Percentiles rank a stretch among this genome's conserved stretches.
These are phyloP conservation scores for Hydrophis major DNA, from an alignment of 2,797 vertebrate species.

Conservation along the genomic window DNA sequence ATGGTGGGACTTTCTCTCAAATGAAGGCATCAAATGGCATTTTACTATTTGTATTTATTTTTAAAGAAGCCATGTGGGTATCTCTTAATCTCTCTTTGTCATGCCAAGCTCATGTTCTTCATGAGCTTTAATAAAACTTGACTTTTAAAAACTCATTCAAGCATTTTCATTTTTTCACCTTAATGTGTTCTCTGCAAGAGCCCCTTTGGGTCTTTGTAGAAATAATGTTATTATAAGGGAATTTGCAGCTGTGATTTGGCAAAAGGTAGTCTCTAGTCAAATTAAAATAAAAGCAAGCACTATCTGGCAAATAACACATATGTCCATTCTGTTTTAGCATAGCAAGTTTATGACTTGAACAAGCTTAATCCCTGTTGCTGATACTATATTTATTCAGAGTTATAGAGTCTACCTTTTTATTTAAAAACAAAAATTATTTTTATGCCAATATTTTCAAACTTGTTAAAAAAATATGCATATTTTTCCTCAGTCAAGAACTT, in stretches of 20 bases:
- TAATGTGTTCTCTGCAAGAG: not conserved
- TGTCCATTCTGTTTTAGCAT: not conserved
- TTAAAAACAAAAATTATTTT: too few relatives aligned
- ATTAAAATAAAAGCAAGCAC: not conserved
- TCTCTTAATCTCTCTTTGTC: not conserved
- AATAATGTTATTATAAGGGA: conserved; percentile 29
- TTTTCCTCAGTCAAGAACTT: not conserved
- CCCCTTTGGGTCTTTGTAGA: not conserved
- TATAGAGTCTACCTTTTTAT: too few relatives aligned
- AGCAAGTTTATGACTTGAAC: too few relatives aligned
- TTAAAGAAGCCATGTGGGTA: not conserved
- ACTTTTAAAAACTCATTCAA: not conserved
- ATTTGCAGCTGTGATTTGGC: conserved; percentile 20
- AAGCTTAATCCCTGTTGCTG: not conserved
- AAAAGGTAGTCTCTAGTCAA: not conserved
- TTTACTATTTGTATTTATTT: not conserved
- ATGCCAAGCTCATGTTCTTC: not conserved
- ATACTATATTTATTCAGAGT: too few relatives aligned
- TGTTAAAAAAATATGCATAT: not conserved
- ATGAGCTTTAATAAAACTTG: not conserved
- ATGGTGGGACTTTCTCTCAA: not conserved
- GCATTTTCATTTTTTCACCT: conserved; percentile 24
- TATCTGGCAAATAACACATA: not conserved
- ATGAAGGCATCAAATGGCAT: not conserved
- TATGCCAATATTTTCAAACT: too few relatives aligned